These are phyloP conservation scores for Bos indicus DNA, from an alignment of 2,113 vertebrate species.

Conservation along the genomic window DNA sequence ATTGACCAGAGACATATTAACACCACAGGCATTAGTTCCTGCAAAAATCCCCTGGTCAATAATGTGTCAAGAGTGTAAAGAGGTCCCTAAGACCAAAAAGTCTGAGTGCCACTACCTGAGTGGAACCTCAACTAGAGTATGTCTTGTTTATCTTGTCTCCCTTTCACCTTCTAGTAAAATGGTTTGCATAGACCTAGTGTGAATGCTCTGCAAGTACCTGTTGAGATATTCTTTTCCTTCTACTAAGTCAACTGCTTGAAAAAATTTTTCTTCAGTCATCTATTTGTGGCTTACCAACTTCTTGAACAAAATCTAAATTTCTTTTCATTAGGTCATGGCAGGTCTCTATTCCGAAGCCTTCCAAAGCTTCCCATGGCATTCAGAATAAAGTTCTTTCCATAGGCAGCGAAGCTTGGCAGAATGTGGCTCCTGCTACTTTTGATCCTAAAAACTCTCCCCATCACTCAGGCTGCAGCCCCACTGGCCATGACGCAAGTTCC, in stretches of 20 bases:
- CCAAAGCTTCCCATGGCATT: neutral
- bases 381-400: neutral
- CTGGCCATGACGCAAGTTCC: neutral
- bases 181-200: neutral
- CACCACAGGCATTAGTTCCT: neutral
- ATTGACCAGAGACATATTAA: neutral
- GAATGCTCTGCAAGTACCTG: neutral
- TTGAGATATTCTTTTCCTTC: neutral
- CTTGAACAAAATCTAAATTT: neutral
- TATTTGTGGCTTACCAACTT: neutral
- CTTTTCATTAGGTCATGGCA: neutral
- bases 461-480: neutral
- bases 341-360: neutral
- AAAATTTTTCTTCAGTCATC: neutral
- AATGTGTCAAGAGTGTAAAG: neutral
- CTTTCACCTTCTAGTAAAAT: neutral
- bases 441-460: neutral
- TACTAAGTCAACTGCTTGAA: neutral
- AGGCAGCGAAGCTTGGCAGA: neutral
- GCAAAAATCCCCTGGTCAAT: neutral
- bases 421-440: neutral
- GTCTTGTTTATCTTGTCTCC: neutral
- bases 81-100: neutral
- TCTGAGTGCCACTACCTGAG: neutral
- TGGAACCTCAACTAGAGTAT: fast-evolving